A percentile compares a stretch with the other conserved stretches of the same genome.
Conservation (phyloP, 2,113 vertebrate genomes). For the Mesitornis unicolor region DNA sequence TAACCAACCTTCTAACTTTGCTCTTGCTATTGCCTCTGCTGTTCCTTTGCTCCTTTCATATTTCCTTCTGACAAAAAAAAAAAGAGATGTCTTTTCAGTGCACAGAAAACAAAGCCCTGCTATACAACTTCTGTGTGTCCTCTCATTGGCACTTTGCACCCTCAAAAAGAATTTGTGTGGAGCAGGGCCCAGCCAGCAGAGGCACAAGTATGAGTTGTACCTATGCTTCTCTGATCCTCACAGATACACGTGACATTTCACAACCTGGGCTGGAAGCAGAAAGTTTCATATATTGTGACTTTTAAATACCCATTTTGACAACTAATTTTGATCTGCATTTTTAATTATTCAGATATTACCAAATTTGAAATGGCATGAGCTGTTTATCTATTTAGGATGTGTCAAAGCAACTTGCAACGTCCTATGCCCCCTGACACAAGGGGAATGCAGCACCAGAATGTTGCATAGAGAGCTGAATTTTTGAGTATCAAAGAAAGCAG, state of each 20-base stretch:
- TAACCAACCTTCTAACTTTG: background rate
- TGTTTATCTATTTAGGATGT: background rate
- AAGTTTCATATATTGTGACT: background rate
- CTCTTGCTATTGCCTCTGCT: too few species aligned
- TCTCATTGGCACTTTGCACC: background rate
- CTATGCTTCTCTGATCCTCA: background rate
- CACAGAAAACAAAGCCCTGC: background rate
- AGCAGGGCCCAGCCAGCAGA: background rate
- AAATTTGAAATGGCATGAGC: background rate
- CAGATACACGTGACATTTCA: background rate
- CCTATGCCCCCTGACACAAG: fast-evolving
- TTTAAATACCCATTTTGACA: background rate
- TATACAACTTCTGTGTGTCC: background rate
- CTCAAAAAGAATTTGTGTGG: background rate
- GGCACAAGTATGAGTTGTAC: background rate
- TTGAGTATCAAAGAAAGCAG: too few species aligned
- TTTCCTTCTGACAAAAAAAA: background rate
- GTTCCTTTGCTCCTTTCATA: background rate
- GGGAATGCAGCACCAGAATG: background rate
- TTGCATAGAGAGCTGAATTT: too few species aligned
- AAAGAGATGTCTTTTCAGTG: background rate
- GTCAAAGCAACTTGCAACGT: fast-evolving
- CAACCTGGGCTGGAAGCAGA: background rate
- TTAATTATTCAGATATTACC: background rate
- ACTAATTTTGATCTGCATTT: background rate